A percentile compares a stretch with the other conserved stretches of the same genome.
These are phyloP conservation scores for Stegastes partitus DNA, from an alignment of 2,113 vertebrate species.

Conservation along the genomic window DNA sequence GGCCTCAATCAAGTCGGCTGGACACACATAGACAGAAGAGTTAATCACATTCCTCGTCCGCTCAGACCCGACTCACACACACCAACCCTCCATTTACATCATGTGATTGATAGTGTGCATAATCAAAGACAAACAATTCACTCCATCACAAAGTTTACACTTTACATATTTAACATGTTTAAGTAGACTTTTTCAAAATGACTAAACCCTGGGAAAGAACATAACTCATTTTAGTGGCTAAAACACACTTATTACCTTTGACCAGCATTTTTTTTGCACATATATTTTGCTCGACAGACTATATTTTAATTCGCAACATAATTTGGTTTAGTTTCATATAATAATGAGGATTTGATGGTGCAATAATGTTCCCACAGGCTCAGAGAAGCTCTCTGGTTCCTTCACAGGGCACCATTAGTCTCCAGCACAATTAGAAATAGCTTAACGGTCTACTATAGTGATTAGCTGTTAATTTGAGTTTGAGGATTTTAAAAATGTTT, in stretches of 20 bases:
- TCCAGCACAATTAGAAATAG: background rate
- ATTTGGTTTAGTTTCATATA: background rate
- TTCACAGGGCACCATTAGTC: background rate
- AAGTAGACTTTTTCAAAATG: background rate
- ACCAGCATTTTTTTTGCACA: no score
- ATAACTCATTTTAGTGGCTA: background rate
- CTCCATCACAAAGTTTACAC: conserved; percentile 46
- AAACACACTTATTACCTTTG: no score
- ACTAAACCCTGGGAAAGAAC: background rate
- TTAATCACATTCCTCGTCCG: conserved; percentile 93
- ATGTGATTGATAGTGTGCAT: conserved; percentile 90
- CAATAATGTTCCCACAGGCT: background rate
- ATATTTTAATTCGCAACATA: no score
- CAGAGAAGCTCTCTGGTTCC: background rate
- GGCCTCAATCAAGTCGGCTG: conserved; percentile 91
- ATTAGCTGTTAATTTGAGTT: background rate
- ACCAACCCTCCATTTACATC: conserved; percentile 25
- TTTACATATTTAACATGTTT: conserved; percentile 5
- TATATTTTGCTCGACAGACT: background rate
- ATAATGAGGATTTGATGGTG: background rate
- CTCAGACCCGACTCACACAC: conserved; percentile 88
- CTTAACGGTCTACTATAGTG: background rate
- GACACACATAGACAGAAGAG: conserved; percentile 83
- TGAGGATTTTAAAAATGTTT: background rate
- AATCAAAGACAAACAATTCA: conserved; percentile 92